Base-by-base conservation (phyloP, 2,888 invertebrate genomes). In the Drosophila maculinotata region DNA sequence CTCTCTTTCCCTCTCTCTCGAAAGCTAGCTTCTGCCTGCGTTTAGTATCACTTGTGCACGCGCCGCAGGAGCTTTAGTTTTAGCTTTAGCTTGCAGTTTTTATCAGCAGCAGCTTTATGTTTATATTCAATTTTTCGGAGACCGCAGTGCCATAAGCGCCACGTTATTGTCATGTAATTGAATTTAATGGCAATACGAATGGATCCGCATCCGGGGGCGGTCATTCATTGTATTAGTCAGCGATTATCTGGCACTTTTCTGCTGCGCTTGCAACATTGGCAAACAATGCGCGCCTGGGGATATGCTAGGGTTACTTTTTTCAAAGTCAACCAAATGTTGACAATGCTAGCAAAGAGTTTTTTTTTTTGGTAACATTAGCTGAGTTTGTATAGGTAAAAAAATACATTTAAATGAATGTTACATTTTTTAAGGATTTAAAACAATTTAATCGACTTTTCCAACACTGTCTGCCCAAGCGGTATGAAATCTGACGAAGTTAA, bases 101-200 rank as follows among this genome's bases (percentile, higher is more conserved):
- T 74, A 81, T 81, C 79, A 58, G 65, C 65, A 41, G 67, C 87
- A 86, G 68, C 68, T 80, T 87, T 80, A 86, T 78, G 84, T 80
- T 82, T 82, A 81, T 81, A 76, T 81, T 81, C 87, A 81, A 81
- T 87, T 84, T 78, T 71, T 65, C 31, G 45, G 70, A 65, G 64
- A 72, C 84, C 72, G 73, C 84, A 74, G 51, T 64, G 74, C 87
- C 81, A 75, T 86, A 80, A 88, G 81, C 84, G 68, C 84, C 73
- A 69, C 82, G 81, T 84, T 88, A 88, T 85, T 86, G 87, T 79
- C 75, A 63, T 83, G 84, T 86, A 85, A 85, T 85, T 88, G 85
- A 85, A 85, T 88, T 76, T 86, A 88, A 85, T 80, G 75, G 80
- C 79, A 72, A 79, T 74, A 57, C 72, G 58, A 77, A 71, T 76